These are phyloP conservation scores for Myopa tessellatipennis DNA, from an alignment of 2,888 invertebrate species.

Conservation along the genomic window DNA sequence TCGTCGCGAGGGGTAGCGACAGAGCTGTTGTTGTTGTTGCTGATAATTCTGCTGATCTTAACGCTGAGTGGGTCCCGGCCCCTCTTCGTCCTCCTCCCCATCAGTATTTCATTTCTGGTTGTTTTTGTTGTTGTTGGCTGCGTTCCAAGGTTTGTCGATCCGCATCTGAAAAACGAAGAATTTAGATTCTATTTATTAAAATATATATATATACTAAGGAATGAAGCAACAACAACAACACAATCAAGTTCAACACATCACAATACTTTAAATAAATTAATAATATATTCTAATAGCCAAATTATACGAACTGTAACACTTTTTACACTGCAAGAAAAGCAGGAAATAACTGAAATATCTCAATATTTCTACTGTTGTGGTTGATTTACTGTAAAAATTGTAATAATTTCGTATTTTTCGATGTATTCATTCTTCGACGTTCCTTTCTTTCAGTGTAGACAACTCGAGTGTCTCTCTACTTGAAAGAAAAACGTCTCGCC, in stretches of 20 bases:
- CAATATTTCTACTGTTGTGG: too few relatives aligned
- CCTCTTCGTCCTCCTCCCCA: background rate
- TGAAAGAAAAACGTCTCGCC: too few relatives aligned
- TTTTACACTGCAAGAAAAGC: too few relatives aligned
- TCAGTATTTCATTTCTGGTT: constrained; percentile 30
- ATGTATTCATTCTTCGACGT: too few relatives aligned
- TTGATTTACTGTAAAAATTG: too few relatives aligned
- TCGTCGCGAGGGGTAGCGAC: background rate
- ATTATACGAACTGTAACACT: background rate
- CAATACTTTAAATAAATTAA: background rate
- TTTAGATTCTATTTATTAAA: constrained; percentile 8
- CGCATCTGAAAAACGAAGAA: background rate
- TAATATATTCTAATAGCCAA: background rate
- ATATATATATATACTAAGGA: background rate
- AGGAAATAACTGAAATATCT: too few relatives aligned
- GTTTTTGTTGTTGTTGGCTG: constrained; percentile 40
- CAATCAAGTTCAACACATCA: background rate
- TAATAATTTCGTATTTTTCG: too few relatives aligned
- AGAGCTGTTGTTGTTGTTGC: background rate
- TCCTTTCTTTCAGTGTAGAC: too few relatives aligned
- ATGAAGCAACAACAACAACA: background rate
- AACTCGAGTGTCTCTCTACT: too few relatives aligned
- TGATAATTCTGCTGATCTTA: constrained; percentile 1
- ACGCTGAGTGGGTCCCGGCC: background rate
- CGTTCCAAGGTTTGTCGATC: background rate